phyloP scores from a whole-genome alignment of 2,888 invertebrate genomes.

The Neocrepidodera transversa region DNA sequence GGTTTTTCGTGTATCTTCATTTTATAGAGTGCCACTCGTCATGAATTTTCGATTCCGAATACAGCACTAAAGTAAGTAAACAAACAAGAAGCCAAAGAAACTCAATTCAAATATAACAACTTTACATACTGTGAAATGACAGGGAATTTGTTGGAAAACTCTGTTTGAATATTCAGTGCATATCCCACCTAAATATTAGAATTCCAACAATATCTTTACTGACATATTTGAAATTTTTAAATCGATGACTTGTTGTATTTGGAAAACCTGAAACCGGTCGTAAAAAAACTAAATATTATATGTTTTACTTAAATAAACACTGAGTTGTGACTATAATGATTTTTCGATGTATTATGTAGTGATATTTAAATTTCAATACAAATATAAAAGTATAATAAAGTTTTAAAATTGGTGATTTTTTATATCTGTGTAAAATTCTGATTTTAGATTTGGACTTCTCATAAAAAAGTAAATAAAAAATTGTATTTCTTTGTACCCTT shows the following conservation, averaged over 20 bases:
- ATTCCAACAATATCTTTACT: conserved; percentile 21
- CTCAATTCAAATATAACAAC: conserved; percentile 27
- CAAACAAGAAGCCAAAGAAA: conserved; percentile 25
- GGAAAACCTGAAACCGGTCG: conserved; percentile 5
- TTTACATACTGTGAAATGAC: conserved; percentile 17
- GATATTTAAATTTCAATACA: too few relatives aligned
- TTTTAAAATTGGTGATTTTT: too few relatives aligned
- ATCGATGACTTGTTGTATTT: conserved; percentile 8
- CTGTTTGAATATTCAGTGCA: conserved; percentile 25
- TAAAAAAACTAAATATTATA: too few relatives aligned
- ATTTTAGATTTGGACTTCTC: too few relatives aligned
- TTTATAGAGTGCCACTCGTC: not conserved
- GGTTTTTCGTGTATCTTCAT: not conserved
- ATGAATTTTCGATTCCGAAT: conserved; percentile 12
- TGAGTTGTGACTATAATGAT: too few relatives aligned
- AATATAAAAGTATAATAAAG: too few relatives aligned
- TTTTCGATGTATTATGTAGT: too few relatives aligned
- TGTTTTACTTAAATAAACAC: too few relatives aligned
- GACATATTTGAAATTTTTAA: conserved; percentile 5
- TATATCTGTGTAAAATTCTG: too few relatives aligned
- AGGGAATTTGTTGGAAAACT: conserved; percentile 14
- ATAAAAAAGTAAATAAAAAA: too few relatives aligned
- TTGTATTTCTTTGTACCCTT: too few relatives aligned
- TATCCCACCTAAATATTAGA: conserved; percentile 23
- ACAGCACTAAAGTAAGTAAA: conserved; percentile 13